These are phyloP conservation scores for Syngnathoides biaculeatus DNA, from an alignment of 2,113 vertebrate species.

Conservation along the genomic window DNA sequence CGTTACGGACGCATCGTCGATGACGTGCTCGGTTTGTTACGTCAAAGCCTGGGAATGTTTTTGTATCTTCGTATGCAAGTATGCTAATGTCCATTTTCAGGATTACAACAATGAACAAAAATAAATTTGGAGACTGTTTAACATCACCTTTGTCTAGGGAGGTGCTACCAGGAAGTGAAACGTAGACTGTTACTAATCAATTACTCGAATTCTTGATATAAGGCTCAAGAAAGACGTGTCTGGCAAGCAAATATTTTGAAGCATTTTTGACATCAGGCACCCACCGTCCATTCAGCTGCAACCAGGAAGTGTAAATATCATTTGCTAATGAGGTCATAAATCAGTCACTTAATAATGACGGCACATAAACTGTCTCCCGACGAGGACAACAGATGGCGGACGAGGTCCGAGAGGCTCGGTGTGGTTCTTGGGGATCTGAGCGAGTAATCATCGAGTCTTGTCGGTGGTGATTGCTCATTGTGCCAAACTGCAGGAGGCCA, in stretches of 20 bases:
- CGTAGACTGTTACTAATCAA: too few relatives aligned
- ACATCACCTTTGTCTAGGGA: too few relatives aligned
- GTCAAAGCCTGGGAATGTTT: conserved; percentile 47
- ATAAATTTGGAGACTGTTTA: too few relatives aligned
- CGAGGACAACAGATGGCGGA: background rate
- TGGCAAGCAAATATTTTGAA: too few relatives aligned
- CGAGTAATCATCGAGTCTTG: conserved; percentile 57
- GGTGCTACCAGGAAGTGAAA: too few relatives aligned
- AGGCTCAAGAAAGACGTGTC: too few relatives aligned
- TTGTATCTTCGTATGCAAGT: conserved; percentile 24
- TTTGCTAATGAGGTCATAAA: conserved; percentile 1
- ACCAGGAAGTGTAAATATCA: background rate
- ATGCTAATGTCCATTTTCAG: conserved; percentile 46
- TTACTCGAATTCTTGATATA: too few relatives aligned
- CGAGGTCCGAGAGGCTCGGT: background rate
- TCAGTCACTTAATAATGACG: background rate
- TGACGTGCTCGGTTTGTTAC: conserved; percentile 52
- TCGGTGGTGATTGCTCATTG: conserved; percentile 64
- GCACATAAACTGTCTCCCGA: background rate
- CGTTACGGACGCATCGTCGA: conserved; percentile 58
- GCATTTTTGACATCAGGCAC: too few relatives aligned
- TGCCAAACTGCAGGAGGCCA: conserved; percentile 46
- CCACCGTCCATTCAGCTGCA: background rate
- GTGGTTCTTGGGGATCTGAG: conserved; percentile 34
- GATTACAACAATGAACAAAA: conserved; percentile 21